Evolutionary conservation across 2,888 invertebrate genomes (phyloP).

Genomic region (Drosophila recens): DNA sequence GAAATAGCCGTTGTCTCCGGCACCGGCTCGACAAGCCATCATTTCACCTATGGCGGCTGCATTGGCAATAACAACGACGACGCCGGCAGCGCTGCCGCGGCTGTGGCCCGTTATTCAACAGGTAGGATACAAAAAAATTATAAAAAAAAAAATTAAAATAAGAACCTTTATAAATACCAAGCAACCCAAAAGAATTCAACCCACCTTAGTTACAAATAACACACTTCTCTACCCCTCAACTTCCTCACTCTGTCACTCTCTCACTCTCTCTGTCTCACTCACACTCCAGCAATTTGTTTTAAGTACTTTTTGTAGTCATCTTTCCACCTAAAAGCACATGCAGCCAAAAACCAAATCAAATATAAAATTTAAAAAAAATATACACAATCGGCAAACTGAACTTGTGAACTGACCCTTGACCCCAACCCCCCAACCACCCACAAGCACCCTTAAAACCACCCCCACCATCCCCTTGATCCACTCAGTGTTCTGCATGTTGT

Average conservation of each 20-base stretch:
- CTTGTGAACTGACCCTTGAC: constrained; percentile 16
- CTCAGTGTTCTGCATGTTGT: constrained; percentile 41
- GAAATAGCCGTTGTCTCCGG: constrained; percentile 90
- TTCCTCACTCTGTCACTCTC: not conserved
- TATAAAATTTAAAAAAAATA: constrained; percentile 4
- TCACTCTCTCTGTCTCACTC: not conserved
- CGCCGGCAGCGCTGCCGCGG: constrained; percentile 80
- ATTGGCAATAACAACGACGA: constrained; percentile 75
- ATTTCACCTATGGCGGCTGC: constrained; percentile 83
- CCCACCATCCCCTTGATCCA: constrained; percentile 1
- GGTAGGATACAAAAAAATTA: constrained; percentile 65
- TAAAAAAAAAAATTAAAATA: not conserved
- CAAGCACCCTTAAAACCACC: not conserved
- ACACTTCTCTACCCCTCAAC: not conserved
- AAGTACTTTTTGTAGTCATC: constrained; percentile 41
- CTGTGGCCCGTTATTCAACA: constrained; percentile 80
- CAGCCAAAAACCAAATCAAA: constrained; percentile 32
- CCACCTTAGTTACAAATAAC: not conserved
- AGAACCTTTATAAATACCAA: not conserved
- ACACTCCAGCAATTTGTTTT: constrained; percentile 31
- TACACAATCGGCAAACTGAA: constrained; percentile 31
- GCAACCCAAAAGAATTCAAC: not conserved
- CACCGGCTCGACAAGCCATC: constrained; percentile 86
- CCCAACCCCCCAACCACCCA: not conserved
- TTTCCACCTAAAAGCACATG: constrained; percentile 40